Percentiles rank a stretch among this genome's conserved stretches.
Evolutionary conservation across 2,888 invertebrate genomes (phyloP).

Genomic region (Ectropis crepuscularia): DNA sequence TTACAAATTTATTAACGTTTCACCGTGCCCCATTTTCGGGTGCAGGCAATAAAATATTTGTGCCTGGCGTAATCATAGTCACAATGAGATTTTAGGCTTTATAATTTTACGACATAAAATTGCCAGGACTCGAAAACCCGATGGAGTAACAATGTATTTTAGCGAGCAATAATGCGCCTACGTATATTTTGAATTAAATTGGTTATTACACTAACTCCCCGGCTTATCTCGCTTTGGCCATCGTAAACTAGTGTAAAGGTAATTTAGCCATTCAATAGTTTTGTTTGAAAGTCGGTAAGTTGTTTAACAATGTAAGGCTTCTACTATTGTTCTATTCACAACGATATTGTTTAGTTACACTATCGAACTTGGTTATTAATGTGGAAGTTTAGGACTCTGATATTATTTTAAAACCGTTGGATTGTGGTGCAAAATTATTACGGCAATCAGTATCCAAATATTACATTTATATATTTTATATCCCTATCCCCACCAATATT

Average conservation of each 20-base stretch:
- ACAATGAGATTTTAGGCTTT: conserved; percentile 17
- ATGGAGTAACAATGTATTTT: conserved; percentile 40
- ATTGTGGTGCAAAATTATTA: neutral
- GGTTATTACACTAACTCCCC: conserved; percentile 53
- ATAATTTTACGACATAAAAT: conserved; percentile 31
- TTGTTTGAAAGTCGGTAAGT: conserved; percentile 41
- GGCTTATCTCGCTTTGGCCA: conserved; percentile 58
- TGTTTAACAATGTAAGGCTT: conserved; percentile 41
- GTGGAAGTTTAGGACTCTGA: conserved; percentile 17
- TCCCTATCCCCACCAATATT: too few relatives aligned
- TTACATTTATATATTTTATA: too few relatives aligned
- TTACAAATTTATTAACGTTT: conserved; percentile 5
- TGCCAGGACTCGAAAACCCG: conserved; percentile 26
- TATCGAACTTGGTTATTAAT: conserved; percentile 28
- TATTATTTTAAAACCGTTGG: conserved; percentile 9
- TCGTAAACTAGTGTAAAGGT: conserved; percentile 59
- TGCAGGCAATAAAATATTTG: conserved; percentile 13
- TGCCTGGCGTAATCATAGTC: conserved; percentile 14
- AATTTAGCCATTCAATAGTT: conserved; percentile 66
- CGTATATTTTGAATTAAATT: conserved; percentile 63
- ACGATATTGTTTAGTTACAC: conserved; percentile 28
- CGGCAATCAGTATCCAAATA: too few relatives aligned
- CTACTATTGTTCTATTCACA: conserved; percentile 40
- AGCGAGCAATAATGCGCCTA: conserved; percentile 51
- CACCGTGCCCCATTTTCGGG: conserved; percentile 8